Conservation (phyloP, 2,888 invertebrate genomes). For the Lycaena phlaeas region DNA sequence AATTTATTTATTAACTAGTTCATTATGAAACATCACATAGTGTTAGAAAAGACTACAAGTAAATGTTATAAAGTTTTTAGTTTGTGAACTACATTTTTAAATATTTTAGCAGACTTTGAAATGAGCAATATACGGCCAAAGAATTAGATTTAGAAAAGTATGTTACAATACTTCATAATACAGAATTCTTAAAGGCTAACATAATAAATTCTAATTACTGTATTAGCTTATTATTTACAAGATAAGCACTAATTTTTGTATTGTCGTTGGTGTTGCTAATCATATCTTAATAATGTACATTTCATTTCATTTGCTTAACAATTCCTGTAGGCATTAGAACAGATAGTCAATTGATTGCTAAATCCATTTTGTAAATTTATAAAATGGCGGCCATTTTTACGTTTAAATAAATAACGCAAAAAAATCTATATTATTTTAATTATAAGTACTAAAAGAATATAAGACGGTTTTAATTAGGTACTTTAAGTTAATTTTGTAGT, state of each 20-base stretch:
- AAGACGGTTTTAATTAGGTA: too few relatives aligned
- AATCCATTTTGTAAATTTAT: background rate
- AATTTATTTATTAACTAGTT: background rate
- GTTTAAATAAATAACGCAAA: too few relatives aligned
- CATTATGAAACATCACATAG: background rate
- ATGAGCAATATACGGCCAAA: constrained; percentile 1
- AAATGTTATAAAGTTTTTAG: background rate
- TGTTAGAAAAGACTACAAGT: background rate
- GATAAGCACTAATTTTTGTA: constrained; percentile 50
- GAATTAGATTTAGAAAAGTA: background rate
- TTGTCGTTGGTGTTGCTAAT: constrained; percentile 36
- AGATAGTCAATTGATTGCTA: background rate
- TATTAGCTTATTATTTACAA: constrained; percentile 39
- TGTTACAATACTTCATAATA: background rate
- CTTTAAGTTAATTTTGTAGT: too few relatives aligned
- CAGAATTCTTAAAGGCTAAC: background rate
- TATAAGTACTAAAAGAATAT: too few relatives aligned
- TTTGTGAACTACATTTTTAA: background rate
- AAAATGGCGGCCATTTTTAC: background rate
- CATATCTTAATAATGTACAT: background rate
- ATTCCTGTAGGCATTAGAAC: constrained; percentile 1
- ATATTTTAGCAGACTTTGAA: constrained; percentile 1
- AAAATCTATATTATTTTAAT: too few relatives aligned
- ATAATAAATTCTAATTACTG: background rate
- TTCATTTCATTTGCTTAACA: constrained; percentile 2